A percentile compares a stretch with the other conserved stretches of the same genome.
Conservation (phyloP, 1,140 invertebrate genomes). For the Sitobion miscanthi region DNA sequence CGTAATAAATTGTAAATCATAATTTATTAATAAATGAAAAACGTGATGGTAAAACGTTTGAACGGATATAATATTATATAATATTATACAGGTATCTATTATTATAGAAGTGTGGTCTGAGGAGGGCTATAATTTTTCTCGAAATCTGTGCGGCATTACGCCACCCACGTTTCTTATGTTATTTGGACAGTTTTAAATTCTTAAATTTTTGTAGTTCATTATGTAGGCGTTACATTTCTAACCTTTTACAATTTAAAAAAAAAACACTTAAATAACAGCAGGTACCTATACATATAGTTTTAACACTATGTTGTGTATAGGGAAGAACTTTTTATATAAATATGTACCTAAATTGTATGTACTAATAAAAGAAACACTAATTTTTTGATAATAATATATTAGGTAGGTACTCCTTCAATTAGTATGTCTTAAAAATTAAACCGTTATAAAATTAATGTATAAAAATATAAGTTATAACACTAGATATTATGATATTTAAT, state of each 20-base stretch:
- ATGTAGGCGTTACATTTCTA: neutral
- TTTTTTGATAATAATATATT: neutral
- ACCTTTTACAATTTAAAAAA: constrained; percentile 13
- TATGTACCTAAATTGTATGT: neutral
- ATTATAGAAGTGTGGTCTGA: neutral
- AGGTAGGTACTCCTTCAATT: neutral
- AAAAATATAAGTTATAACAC: no score
- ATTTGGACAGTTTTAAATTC: neutral
- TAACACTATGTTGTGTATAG: neutral
- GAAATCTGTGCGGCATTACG: neutral
- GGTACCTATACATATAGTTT: neutral
- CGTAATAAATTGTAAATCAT: constrained; percentile 17
- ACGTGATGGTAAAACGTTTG: neutral
- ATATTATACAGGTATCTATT: constrained; percentile 13
- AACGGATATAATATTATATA: neutral
- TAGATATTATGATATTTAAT: neutral
- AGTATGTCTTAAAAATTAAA: neutral
- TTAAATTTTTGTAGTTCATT: neutral
- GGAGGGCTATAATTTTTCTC: constrained; percentile 10
- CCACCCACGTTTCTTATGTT: neutral
- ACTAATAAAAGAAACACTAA: neutral
- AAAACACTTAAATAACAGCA: neutral
- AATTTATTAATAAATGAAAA: constrained; percentile 15
- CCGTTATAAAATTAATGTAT: neutral
- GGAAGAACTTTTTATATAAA: neutral